phyloP scores from a whole-genome alignment of 1,140 invertebrate species.

The Sinella curviseta region DNA sequence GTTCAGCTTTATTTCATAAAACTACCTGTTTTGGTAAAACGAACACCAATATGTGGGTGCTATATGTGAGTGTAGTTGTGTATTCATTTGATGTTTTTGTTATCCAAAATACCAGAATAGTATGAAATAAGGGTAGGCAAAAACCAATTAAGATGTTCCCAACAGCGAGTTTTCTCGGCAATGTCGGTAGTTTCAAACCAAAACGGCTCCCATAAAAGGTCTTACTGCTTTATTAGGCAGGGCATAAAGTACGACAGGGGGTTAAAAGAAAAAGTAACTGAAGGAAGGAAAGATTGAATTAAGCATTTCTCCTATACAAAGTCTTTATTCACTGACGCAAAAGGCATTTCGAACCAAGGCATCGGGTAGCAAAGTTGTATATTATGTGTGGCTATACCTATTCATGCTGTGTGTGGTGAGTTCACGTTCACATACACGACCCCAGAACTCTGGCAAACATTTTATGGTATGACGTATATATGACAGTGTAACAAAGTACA shows the following conservation, averaged over 20 bases:
- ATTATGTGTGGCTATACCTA: too few species aligned
- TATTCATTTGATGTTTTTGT: too few species aligned
- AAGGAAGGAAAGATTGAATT: conserved; percentile 13
- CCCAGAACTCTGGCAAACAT: not conserved
- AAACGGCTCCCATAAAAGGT: conserved; percentile 2
- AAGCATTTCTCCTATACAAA: not conserved
- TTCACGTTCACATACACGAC: too few species aligned
- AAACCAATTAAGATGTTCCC: conserved; percentile 17
- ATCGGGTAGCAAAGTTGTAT: not conserved
- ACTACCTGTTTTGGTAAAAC: too few species aligned
- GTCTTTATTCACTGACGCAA: not conserved
- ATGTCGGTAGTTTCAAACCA: not conserved
- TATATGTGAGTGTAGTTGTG: too few species aligned
- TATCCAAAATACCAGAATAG: too few species aligned
- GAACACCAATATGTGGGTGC: too few species aligned
- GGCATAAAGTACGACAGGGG: not conserved
- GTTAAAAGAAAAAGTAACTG: conserved; percentile 5
- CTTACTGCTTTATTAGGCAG: conserved; percentile 1
- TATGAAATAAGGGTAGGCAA: not conserved
- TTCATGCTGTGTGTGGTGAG: too few species aligned
- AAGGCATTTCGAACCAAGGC: not conserved
- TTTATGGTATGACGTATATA: not conserved
- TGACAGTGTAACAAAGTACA: not conserved
- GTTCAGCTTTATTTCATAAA: too few species aligned
- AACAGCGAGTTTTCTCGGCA: not conserved